These are phyloP conservation scores for Lissonota sp. DNA, from an alignment of 2,888 invertebrate species.

Conservation along the genomic window DNA sequence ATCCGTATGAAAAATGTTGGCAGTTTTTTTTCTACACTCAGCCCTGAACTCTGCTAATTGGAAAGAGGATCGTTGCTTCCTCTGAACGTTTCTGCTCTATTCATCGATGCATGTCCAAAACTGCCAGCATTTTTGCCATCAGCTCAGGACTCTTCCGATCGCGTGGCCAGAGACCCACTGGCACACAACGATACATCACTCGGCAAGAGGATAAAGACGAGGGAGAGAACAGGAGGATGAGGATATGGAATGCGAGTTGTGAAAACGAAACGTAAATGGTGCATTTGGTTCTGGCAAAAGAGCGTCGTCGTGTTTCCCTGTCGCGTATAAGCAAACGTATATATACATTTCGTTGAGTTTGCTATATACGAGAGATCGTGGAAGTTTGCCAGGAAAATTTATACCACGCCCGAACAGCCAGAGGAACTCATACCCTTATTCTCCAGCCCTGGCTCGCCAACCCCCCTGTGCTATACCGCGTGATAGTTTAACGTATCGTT, in stretches of 20 bases:
- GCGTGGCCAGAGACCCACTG: conserved; percentile 30
- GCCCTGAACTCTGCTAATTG: too few species aligned
- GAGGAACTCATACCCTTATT: background rate
- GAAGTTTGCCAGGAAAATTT: conserved; percentile 65
- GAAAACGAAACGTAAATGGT: conserved; percentile 61
- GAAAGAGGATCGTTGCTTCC: background rate
- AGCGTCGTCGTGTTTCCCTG: conserved; percentile 11
- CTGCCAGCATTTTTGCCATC: conserved; percentile 34
- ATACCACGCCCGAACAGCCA: conserved; percentile 40
- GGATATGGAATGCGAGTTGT: conserved; percentile 7
- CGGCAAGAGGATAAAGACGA: background rate
- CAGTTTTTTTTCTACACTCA: too few species aligned
- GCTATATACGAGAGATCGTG: conserved; percentile 31
- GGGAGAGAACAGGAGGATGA: background rate
- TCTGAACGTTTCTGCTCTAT: background rate
- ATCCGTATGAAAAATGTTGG: too few species aligned
- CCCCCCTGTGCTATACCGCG: conserved; percentile 9
- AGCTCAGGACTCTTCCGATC: conserved; percentile 34
- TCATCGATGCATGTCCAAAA: conserved; percentile 2
- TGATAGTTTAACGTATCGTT: conserved; percentile 65
- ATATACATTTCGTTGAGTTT: conserved; percentile 6
- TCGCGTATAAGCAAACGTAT: conserved; percentile 19
- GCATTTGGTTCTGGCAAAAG: conserved; percentile 48
- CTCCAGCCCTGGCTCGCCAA: background rate
- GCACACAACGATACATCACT: conserved; percentile 44